Evolutionary conservation across 1,140 invertebrate genomes (phyloP).

Genomic region (Drosophila mauritiana): DNA sequence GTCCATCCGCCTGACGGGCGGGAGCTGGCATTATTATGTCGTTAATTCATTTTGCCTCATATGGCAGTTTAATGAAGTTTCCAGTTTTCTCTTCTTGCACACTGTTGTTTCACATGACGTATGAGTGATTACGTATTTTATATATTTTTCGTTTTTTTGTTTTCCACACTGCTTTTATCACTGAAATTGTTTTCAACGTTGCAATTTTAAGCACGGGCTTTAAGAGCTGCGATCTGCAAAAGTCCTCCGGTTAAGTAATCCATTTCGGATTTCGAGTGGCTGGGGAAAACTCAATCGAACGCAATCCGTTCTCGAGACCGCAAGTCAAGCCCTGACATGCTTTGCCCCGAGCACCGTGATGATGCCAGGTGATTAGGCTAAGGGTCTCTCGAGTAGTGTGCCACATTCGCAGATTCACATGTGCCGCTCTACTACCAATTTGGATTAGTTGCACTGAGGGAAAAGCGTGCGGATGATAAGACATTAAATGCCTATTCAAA

Average conservation of each 20-base stretch:
- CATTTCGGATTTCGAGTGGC: conserved; percentile 13
- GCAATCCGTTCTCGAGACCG: conserved; percentile 29
- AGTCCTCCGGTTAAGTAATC: conserved; percentile 32
- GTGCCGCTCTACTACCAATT: conserved; percentile 7
- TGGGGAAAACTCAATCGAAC: conserved; percentile 20
- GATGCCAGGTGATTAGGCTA: conserved; percentile 56
- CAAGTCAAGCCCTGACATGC: conserved; percentile 53
- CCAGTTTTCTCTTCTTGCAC: conserved; percentile 30
- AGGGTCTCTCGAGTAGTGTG: conserved; percentile 51
- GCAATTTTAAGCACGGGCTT: conserved; percentile 7
- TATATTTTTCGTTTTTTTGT: conserved; percentile 1
- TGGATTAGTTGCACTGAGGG: conserved; percentile 13
- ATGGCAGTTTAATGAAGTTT: conserved; percentile 61
- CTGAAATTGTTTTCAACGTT: conserved; percentile 13
- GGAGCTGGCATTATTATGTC: conserved; percentile 37
- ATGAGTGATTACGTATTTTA: conserved; percentile 60
- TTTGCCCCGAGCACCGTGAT: conserved; percentile 34
- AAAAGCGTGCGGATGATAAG: background rate
- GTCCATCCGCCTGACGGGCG: background rate
- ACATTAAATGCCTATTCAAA: background rate
- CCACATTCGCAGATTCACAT: conserved; percentile 27
- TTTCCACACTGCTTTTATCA: background rate
- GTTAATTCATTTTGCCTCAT: conserved; percentile 65
- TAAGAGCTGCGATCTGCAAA: conserved; percentile 6
- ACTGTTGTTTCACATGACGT: conserved; percentile 37